Percentiles rank a stretch among this genome's conserved stretches.
These are phyloP conservation scores for Imbricaverruca yamaguchii DNA, from an alignment of 2,888 invertebrate species.

Conservation along the genomic window DNA sequence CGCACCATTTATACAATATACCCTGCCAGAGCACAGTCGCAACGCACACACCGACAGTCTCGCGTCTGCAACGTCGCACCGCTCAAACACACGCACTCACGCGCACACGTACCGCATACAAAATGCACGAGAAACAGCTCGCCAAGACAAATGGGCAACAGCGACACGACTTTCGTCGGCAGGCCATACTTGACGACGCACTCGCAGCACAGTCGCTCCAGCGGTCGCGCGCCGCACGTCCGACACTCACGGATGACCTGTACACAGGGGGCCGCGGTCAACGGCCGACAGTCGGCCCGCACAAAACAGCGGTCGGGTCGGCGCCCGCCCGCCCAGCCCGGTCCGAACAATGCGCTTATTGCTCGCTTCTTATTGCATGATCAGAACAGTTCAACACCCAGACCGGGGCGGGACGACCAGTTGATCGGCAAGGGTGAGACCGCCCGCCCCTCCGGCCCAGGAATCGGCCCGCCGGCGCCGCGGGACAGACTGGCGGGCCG, in stretches of 20 bases:
- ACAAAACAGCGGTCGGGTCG: not conserved
- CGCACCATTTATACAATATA: not conserved
- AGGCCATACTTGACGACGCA: not conserved
- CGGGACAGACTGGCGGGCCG: not conserved
- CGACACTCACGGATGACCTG: too few relatives aligned
- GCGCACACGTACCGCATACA: too few relatives aligned
- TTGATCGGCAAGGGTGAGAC: not conserved
- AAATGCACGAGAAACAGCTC: too few relatives aligned
- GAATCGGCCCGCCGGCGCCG: not conserved
- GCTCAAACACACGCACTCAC: not conserved
- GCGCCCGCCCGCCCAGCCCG: not conserved
- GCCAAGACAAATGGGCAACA: too few relatives aligned
- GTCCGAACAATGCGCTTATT: not conserved
- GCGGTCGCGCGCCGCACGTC: not conserved
- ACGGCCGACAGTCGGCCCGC: not conserved
- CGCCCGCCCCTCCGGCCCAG: not conserved
- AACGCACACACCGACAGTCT: not conserved
- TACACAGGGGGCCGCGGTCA: too few relatives aligned
- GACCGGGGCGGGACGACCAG: not conserved
- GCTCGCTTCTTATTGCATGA: slow-evolving; percentile 21
- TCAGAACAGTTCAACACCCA: not conserved
- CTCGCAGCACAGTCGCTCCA: not conserved
- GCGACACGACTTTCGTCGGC: not conserved
- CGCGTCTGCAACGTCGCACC: not conserved
- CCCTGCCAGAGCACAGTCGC: not conserved